Evolutionary conservation across 2,113 vertebrate species (phyloP).

Genomic region (Chelonoidis abingdonii): DNA sequence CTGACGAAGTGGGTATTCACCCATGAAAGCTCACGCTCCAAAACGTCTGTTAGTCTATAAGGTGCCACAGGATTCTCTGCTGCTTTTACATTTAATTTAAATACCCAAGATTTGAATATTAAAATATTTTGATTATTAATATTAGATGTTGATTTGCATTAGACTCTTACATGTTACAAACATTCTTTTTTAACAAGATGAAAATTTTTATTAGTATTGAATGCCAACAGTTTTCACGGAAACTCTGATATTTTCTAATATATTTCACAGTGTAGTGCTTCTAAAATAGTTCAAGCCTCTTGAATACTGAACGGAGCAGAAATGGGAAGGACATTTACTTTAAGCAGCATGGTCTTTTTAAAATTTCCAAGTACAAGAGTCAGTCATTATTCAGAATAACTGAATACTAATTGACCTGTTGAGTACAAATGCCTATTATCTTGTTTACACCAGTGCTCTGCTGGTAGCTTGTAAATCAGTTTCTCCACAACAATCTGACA

Average conservation of each 20-base stretch:
- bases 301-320: neutral
- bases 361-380: conserved; percentile 41
- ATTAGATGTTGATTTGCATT: neutral
- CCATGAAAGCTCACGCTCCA: too few species aligned
- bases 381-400: conserved; percentile 29
- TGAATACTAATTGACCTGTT: conserved; percentile 45
- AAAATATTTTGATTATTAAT: neutral
- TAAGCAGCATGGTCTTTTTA: conserved; percentile 30
- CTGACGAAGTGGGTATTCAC: too few species aligned
- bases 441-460: conserved; percentile 44
- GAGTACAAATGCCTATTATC: conserved; percentile 19
- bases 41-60: too few species aligned
- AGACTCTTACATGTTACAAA: neutral
- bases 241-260: neutral
- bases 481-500: neutral
- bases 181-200: neutral
- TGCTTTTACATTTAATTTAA: neutral
- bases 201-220: neutral
- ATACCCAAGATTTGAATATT: neutral
- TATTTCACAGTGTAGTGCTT: neutral
- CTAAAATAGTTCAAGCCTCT: neutral
- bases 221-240: neutral
- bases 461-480: conserved; percentile 50
- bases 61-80: too few species aligned
- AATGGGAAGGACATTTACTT: conserved; percentile 21